A percentile compares a stretch with the other conserved stretches of the same genome.
These are phyloP conservation scores for Chrysocyon brachyurus DNA, from an alignment of 2,797 vertebrate species.

Conservation along the genomic window DNA sequence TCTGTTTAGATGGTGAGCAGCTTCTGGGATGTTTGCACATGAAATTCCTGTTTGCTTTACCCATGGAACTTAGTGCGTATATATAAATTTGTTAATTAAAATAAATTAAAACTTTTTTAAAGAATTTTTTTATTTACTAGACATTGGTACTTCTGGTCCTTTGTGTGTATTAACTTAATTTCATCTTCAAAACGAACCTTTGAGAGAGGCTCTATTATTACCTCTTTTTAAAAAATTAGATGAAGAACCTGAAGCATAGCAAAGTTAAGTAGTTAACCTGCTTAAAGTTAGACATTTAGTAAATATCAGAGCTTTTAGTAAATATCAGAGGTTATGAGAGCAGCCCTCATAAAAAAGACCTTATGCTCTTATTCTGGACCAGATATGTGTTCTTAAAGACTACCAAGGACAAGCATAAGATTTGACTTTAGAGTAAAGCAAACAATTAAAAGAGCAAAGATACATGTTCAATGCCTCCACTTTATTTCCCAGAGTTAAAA, in stretches of 20 bases:
- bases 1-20: not conserved
- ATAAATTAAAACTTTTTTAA: not conserved
- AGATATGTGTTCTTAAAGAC: not conserved
- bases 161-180: not conserved
- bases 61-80: not conserved
- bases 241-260: not conserved
- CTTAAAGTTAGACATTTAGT: not conserved
- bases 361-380: not conserved
- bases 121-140: not conserved
- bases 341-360: not conserved
- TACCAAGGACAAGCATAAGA: not conserved
- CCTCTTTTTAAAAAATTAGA: not conserved
- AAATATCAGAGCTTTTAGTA: not conserved
- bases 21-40: not conserved
- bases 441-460: not conserved
- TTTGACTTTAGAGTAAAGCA: not conserved
- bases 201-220: not conserved
- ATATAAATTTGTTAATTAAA: not conserved
- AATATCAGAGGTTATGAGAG: not conserved
- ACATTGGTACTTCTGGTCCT: not conserved
- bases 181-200: not conserved
- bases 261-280: not conserved
- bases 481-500: not conserved
- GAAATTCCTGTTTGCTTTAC: not conserved
- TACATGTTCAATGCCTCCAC: not conserved